Conservation (phyloP, 1,140 invertebrate species). For the Brachionus rotundiformis region DNA sequence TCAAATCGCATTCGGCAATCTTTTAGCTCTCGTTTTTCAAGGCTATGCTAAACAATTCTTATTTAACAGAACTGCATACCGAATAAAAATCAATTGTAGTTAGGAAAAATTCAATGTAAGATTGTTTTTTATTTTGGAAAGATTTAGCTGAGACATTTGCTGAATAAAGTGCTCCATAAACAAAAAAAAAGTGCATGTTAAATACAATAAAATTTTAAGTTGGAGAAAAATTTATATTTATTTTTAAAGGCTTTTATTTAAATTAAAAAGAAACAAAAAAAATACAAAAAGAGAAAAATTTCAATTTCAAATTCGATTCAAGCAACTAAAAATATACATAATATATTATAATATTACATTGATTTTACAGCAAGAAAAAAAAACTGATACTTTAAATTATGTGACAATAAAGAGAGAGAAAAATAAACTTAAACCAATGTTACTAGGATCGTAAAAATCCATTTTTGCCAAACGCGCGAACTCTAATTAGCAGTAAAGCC, state of each 20-base stretch:
- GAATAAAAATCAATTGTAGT: not conserved
- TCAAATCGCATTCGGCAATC: not conserved
- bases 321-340: slow-evolving; percentile 31
- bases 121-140: not conserved
- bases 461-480: not conserved
- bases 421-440: not conserved
- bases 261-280: slow-evolving; percentile 39
- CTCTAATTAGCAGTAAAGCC: not conserved
- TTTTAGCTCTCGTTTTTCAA: not conserved
- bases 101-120: not conserved
- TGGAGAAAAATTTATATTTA: not conserved
- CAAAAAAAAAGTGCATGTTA: slow-evolving; percentile 32
- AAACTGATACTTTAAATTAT: slow-evolving; percentile 42
- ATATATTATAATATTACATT: slow-evolving; percentile 48
- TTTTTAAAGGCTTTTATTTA: slow-evolving; percentile 25
- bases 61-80: not conserved
- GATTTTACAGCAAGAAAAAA: slow-evolving; percentile 34
- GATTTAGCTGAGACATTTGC: not conserved
- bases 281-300: slow-evolving; percentile 44
- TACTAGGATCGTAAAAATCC: not conserved
- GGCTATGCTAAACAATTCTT: not conserved
- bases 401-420: slow-evolving; percentile 41
- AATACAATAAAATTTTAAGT: slow-evolving; percentile 26
- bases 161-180: not conserved
- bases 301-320: slow-evolving; percentile 47